Evolutionary conservation across 2,113 vertebrate genomes (phyloP).

Genomic region (Anser brachyrhynchus): DNA sequence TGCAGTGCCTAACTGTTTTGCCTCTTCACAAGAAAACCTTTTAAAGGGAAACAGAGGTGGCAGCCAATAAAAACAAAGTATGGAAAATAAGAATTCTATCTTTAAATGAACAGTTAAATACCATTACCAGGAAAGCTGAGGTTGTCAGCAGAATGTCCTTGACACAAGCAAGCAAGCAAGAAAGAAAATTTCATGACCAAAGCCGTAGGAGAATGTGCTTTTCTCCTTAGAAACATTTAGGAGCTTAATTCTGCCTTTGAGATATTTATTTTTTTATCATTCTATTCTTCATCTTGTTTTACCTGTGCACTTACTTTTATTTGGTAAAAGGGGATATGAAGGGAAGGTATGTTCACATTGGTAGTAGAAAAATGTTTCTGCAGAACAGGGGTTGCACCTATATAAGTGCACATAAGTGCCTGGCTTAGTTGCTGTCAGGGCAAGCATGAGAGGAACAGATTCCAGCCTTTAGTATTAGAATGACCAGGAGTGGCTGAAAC

Average conservation of each 20-base stretch:
- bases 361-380: neutral
- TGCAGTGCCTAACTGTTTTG: conserved; percentile 31
- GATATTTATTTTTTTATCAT: neutral
- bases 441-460: neutral
- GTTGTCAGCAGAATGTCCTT: neutral
- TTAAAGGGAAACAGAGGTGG: neutral
- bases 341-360: neutral
- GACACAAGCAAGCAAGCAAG: neutral
- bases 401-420: neutral
- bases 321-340: neutral
- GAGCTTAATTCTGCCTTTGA: neutral
- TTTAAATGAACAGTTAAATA: conserved; percentile 36
- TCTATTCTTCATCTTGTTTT: neutral
- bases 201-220: neutral
- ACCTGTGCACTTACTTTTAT: neutral
- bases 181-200: neutral
- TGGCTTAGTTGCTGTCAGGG: neutral
- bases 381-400: neutral
- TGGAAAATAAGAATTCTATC: conserved; percentile 6
- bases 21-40: conserved; percentile 35
- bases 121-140: neutral
- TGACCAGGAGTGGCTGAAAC: neutral
- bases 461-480: neutral
- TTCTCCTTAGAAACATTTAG: neutral
- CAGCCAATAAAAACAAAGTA: conserved; percentile 45